Evolutionary conservation across 2,797 vertebrate genomes (phyloP), one percentile per base, ranked within the genome.

Genomic region (Lacerta agilis): DNA sequence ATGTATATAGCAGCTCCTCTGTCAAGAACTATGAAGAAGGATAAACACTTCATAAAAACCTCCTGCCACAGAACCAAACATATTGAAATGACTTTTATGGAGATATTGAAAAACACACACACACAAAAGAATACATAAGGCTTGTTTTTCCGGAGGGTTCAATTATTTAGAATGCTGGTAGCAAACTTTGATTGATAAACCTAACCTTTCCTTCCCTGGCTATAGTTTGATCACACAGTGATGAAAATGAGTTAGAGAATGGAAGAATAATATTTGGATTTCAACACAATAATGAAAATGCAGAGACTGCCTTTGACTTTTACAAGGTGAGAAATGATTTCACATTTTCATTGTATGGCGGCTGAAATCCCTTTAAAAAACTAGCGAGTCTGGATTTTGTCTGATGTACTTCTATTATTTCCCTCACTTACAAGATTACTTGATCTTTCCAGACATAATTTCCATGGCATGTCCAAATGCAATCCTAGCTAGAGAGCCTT

Each of bases 171-270:
- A 95, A 81, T 84, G 90, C 94, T 95, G 86, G 90, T 89, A 95
- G 95, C 92, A 94, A 96, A 94, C 72, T 96, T 93, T 95, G 95
- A 96, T 95, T 95, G 95, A 96, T 96, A 96, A 97, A 96, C 93
- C 90, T 95, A 96, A 95, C 95, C 92, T 96, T 96, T 95, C 67
- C 41, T 94, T 96, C 89, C 78, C 88, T 93, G 90, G 91, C 88
- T 95, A 94, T 83, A 92, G 90, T 90, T 94, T 96, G 94, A 95
- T 96, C 94, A 94, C 87, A 94, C 29, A 90, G 81, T 92, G 94
- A 96, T 95, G 95, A 95, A 94, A 95, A 96, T 92, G 90, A 92
- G 90, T 91, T 91, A 95, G 90, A 94, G 91, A 95, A 96, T 94
- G 89, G 89, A 96, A 95, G 94, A 96, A 95, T 94, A 96, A 96